Conservation (phyloP, 2,888 invertebrate species). For the Volucella inanis region DNA sequence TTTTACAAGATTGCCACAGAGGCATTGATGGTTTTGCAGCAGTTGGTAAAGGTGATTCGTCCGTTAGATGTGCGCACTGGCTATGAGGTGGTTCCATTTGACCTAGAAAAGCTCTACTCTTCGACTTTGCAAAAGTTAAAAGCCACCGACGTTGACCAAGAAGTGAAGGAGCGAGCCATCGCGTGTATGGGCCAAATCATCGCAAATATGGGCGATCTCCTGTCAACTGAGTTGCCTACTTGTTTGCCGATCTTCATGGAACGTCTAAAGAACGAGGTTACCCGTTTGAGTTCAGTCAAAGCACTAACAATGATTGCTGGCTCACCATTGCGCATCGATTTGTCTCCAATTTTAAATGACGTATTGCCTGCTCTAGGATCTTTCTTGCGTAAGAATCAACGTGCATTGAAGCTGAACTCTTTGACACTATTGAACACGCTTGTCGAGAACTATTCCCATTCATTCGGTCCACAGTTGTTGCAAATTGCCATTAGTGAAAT, state of each 20-base stretch:
- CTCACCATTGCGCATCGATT: constrained; percentile 92
- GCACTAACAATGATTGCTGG: constrained; percentile 97
- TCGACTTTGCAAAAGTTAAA: constrained; percentile 93
- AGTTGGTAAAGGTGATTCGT: constrained; percentile 95
- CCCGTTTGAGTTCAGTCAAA: constrained; percentile 97
- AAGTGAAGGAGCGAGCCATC: constrained; percentile 99
- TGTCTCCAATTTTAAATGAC: constrained; percentile 92
- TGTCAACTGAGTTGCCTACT: constrained; percentile 90
- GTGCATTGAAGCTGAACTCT: constrained; percentile 95
- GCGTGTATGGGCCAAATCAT: constrained; percentile 98
- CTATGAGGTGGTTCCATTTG: constrained; percentile 90
- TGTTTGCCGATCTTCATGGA: constrained; percentile 98
- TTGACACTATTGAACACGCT: constrained; percentile 94
- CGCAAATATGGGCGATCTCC: constrained; percentile 94
- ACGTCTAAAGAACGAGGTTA: constrained; percentile 97
- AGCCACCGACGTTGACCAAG: constrained; percentile 99
- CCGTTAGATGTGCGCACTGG: constrained; percentile 84
- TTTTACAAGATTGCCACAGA: constrained; percentile 99
- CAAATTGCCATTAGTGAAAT: constrained; percentile 91
- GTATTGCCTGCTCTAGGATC: constrained; percentile 96
- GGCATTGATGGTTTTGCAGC: constrained; percentile 95
- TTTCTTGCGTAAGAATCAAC: constrained; percentile 97
- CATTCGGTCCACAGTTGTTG: constrained; percentile 87
- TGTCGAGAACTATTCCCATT: constrained; percentile 91
- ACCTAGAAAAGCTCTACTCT: constrained; percentile 90